Evolutionary conservation across 2,113 vertebrate genomes (phyloP), one percentile per base, ranked within the genome.

Genomic region (Hemiscyllium ocellatum): DNA sequence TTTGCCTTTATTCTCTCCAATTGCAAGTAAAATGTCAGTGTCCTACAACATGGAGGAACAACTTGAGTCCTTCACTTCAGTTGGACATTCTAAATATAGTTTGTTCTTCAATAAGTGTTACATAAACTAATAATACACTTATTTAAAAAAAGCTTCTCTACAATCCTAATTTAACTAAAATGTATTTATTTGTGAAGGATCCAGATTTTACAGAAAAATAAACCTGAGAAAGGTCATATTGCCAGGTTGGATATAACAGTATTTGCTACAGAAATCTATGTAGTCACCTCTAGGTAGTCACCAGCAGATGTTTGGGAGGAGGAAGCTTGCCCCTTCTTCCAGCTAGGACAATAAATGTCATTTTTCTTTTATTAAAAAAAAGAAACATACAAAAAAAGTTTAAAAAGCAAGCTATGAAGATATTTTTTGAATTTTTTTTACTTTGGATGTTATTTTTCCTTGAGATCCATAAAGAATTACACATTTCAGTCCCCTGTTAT

Each of bases 21-120:
- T 66, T 93, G 33, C 89, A 91, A 26, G 65, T 37, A 7, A 8
- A n/a, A 19, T 61, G 20, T 61, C 87, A 83, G 17, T 83, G 19
- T 66, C 33, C 29, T 66, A n/a, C 29, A 93, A 93, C 37, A 66
- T 22, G 17, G 89, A 93, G n/a, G 89, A 93, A 91, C 87, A 91
- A 93, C 65, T 22, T 15, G n/a, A 66, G 33, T 47, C 61, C 56
- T 93, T 93, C 61, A 93, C 89, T 93, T 33, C 89, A 93, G 89
- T 42, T 37, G 56, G 61, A 66, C 15, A 37, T 66, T 66, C 61
- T 66, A 72, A 66, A 95, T 56, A 85, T 80, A 66, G 72, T 22
- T 15, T 50, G 37, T 69, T 95, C 66, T 69, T 69, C 17, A 83
- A 17, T 19, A 83, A 22, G 22, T 52, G 47, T 2, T 2, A 37